Evolutionary conservation across 2,888 invertebrate genomes (phyloP).

Genomic region (Lasioglossum vierecki): DNA sequence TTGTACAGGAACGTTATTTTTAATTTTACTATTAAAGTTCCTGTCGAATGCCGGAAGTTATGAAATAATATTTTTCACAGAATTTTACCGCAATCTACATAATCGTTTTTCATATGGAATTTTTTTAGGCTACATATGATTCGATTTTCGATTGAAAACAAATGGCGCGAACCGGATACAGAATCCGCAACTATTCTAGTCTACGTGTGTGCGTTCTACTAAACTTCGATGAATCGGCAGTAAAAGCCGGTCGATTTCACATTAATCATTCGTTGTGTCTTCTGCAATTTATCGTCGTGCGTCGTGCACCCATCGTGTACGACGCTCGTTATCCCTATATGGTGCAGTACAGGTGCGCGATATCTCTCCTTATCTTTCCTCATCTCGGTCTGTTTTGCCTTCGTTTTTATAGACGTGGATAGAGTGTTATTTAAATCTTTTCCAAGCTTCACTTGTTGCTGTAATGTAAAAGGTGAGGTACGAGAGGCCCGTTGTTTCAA

Average conservation of each 20-base stretch:
- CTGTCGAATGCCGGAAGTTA: not conserved
- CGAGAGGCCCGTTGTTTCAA: not conserved
- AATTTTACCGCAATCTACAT: conserved; percentile 1
- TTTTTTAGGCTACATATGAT: not conserved
- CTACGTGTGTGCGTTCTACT: conserved; percentile 22
- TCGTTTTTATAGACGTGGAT: conserved; percentile 20
- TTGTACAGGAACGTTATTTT: not conserved
- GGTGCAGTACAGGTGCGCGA: conserved; percentile 52
- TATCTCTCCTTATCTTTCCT: conserved; percentile 47
- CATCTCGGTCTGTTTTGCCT: conserved; percentile 47
- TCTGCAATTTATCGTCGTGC: conserved; percentile 60
- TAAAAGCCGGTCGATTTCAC: conserved; percentile 70
- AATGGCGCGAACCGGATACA: not conserved
- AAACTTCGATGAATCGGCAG: conserved; percentile 32
- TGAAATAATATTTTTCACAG: not conserved
- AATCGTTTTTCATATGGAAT: not conserved
- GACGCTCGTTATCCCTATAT: conserved; percentile 68
- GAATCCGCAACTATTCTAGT: not conserved
- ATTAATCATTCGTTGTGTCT: conserved; percentile 71
- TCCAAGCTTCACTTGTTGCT: not conserved
- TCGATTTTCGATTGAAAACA: not conserved
- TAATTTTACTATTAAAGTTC: not conserved
- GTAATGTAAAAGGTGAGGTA: not conserved
- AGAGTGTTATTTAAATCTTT: conserved; percentile 7
- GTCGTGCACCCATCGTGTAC: conserved; percentile 34